Conservation (phyloP, 2,797 vertebrate genomes). For the Xyrichtys novacula region DNA sequence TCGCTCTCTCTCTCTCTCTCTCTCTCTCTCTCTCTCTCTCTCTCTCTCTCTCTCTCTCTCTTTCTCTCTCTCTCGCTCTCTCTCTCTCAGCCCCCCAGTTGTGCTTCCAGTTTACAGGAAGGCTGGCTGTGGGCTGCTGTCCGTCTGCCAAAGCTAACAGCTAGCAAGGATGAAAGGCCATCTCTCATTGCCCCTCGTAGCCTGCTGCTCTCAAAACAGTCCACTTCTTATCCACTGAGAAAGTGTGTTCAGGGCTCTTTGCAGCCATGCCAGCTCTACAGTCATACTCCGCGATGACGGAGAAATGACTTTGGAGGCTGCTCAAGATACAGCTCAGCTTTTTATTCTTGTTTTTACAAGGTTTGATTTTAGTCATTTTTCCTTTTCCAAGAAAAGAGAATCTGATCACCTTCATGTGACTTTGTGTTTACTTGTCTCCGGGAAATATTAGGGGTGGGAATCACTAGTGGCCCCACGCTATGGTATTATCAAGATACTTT, state of each 20-base stretch:
- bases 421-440: background rate
- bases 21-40: no score
- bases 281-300: conserved; percentile 18
- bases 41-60: no score
- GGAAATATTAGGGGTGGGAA: no score
- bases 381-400: background rate
- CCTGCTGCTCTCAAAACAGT: conserved; percentile 54
- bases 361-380: conserved; percentile 6
- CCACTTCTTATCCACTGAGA: conserved; percentile 65
- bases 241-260: conserved; percentile 44
- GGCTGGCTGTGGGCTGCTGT: conserved; percentile 51
- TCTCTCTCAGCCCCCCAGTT: conserved; percentile 37
- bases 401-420: background rate
- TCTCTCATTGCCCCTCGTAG: conserved; percentile 66
- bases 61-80: no score
- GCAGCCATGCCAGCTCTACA: conserved; percentile 16
- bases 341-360: background rate
- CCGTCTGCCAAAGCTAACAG: conserved; percentile 76
- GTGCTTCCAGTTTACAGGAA: conserved; percentile 53
- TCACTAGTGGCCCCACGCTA: no score
- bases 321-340: conserved; percentile 2
- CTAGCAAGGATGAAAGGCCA: conserved; percentile 72
- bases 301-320: conserved; percentile 20
- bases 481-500: no score
- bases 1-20: no score